Percentiles rank a stretch among this genome's conserved stretches.
These are phyloP conservation scores for Proisotoma minuta DNA, from an alignment of 2,888 invertebrate genomes.

Conservation along the genomic window DNA sequence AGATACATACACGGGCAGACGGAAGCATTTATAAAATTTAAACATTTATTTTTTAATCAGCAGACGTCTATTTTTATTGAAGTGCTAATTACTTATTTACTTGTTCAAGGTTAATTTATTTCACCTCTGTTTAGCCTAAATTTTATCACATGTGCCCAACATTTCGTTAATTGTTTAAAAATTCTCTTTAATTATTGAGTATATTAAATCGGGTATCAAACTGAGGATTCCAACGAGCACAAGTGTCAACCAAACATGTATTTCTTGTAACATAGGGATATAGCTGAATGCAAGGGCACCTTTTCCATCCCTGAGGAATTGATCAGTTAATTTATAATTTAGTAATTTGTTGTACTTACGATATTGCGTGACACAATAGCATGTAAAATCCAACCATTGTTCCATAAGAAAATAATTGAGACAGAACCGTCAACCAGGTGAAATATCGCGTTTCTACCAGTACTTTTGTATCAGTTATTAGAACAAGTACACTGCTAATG, in stretches of 20 bases:
- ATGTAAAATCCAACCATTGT: constrained; percentile 14
- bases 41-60: too few relatives aligned
- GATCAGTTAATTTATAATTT: not conserved
- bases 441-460: constrained; percentile 18
- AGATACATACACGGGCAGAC: too few relatives aligned
- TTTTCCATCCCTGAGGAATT: constrained; percentile 2
- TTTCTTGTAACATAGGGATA: constrained; percentile 10
- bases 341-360: constrained; percentile 5
- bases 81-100: too few relatives aligned
- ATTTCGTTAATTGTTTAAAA: not conserved
- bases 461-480: constrained; percentile 22
- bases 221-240: constrained; percentile 3
- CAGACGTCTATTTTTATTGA: too few relatives aligned
- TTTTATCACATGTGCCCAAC: too few relatives aligned
- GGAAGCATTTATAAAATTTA: too few relatives aligned
- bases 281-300: constrained; percentile 13
- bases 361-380: constrained; percentile 10
- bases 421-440: constrained; percentile 11
- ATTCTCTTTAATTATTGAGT: not conserved
- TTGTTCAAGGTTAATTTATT: constrained; percentile 4
- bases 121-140: not conserved
- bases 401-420: constrained; percentile 17
- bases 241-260: constrained; percentile 13
- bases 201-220: constrained; percentile 1
- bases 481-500: constrained; percentile 14